Conservation (phyloP, 2,113 vertebrate species). For the Xiphophorus couchianus region DNA sequence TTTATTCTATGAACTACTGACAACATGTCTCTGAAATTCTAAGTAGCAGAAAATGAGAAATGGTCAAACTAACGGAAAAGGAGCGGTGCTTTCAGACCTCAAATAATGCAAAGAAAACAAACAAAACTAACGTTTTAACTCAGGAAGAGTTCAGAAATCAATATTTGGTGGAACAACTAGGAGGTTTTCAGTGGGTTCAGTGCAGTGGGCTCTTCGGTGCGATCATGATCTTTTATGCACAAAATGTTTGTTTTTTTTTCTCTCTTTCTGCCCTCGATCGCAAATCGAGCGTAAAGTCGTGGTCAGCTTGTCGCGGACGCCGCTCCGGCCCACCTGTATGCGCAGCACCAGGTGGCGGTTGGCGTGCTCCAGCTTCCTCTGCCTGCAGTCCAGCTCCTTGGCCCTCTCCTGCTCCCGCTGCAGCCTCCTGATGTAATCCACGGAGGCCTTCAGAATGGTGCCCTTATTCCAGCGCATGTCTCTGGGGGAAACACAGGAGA, state of each 20-base stretch:
- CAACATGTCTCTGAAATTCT: too few relatives aligned
- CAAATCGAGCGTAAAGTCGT: not conserved
- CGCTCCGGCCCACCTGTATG: slow-evolving; percentile 69
- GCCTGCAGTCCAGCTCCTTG: slow-evolving; percentile 89
- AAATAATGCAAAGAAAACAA: too few relatives aligned
- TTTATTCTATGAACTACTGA: too few relatives aligned
- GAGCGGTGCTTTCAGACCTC: too few relatives aligned
- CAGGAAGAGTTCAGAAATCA: too few relatives aligned
- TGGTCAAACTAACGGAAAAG: too few relatives aligned
- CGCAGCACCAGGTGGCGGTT: slow-evolving; percentile 90
- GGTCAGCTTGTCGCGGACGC: not conserved
- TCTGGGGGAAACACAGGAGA: slow-evolving; percentile 75
- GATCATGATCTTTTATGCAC: not conserved
- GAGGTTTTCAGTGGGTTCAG: too few relatives aligned
- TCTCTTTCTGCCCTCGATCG: too few relatives aligned
- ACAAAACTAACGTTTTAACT: too few relatives aligned
- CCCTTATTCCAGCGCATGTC: slow-evolving; percentile 98
- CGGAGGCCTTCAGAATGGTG: slow-evolving; percentile 93
- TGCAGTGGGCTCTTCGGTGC: too few relatives aligned
- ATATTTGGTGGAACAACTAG: too few relatives aligned
- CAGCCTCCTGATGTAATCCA: slow-evolving; percentile 94
- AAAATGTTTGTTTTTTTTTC: not conserved
- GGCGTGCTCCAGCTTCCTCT: slow-evolving; percentile 88
- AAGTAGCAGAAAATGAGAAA: too few relatives aligned
- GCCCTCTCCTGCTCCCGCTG: slow-evolving; percentile 93